Conservation (phyloP, 2,797 vertebrate genomes). For the Pyrocephalus nanus region DNA sequence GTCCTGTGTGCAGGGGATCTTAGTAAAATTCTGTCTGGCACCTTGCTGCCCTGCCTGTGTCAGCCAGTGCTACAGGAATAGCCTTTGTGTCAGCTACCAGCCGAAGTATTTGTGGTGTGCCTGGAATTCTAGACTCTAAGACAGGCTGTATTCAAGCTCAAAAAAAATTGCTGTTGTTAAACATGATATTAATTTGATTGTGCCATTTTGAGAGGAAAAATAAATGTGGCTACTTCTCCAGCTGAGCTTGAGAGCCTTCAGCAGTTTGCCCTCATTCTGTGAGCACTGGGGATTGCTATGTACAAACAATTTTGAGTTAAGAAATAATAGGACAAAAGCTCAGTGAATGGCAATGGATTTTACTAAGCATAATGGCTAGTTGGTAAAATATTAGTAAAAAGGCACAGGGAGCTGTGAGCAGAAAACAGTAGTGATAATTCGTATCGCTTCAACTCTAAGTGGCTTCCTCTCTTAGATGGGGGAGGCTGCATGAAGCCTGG, state of each 20-base stretch:
- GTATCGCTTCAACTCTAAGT: background rate
- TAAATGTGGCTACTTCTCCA: background rate
- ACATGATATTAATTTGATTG: background rate
- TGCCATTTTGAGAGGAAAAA: background rate
- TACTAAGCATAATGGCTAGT: background rate
- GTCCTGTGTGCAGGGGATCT: background rate
- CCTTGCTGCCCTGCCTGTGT: background rate
- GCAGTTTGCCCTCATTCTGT: background rate
- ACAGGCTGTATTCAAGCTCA: background rate
- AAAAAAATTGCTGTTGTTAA: background rate
- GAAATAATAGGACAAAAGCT: background rate
- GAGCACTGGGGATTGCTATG: rapidly evolving
- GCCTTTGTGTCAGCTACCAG: background rate
- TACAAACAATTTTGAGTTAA: background rate
- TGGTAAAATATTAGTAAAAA: background rate
- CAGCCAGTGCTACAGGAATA: background rate
- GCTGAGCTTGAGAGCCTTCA: background rate
- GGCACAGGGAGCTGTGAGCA: background rate
- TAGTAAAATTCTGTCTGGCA: background rate
- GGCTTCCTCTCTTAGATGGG: background rate
- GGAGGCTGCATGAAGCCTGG: background rate
- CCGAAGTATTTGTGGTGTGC: background rate
- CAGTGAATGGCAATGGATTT: background rate
- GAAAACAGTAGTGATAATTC: background rate
- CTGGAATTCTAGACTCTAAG: background rate